Evolutionary conservation across 92 coral and sea anemone species (phyloP), one percentile per base, ranked within the genome.

Genomic region (Paramuricea clavata): DNA sequence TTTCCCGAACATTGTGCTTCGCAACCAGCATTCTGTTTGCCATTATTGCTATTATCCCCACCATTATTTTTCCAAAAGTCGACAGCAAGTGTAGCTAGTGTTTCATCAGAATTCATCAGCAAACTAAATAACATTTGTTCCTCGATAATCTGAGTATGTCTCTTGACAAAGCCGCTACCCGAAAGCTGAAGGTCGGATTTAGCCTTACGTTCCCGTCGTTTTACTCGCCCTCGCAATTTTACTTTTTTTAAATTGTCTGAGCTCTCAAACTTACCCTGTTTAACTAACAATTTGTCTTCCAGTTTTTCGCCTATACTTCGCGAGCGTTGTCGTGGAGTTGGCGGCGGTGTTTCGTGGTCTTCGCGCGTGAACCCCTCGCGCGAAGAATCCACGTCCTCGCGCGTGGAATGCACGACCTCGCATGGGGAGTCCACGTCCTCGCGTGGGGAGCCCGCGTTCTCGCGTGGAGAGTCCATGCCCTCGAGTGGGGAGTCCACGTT

Each of bases 111-210:
- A 61, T 79, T 61, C 56, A 15, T 59, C 11, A 79, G 47, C 56
- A 79, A n/a, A 17, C 72, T 49, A 32, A 59, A 79, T 17, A 79
- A 61, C 73, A 59, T 79, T n/a, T 79, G 73, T 23, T 95, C 98
- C 81, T 97, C 99, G 36, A 97, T 81, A 30, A 93, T 87, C 27
- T 97, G 93, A 2, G 98, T 88, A 41, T 92, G 98, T 30, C 92
- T 76, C 49, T 89, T 91, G 8, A 97, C 99, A 35, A 79, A 79
- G 22, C 84, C 84, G 84, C 84, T 59, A 17, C 67, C 39, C 17
- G 84, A 59, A n/a, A 79, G 72, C 84, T 79, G 84, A 1, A 79
- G 41, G 74, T 79, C 84, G 27, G 84, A 79, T 27, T 79, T 79
- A 21, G 84, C 65, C 60, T 79, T 79, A 10, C 84, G 72, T 22